Evolutionary conservation across 2,888 invertebrate species (phyloP).

Genomic region (Caenorhabditis uteleia): DNA sequence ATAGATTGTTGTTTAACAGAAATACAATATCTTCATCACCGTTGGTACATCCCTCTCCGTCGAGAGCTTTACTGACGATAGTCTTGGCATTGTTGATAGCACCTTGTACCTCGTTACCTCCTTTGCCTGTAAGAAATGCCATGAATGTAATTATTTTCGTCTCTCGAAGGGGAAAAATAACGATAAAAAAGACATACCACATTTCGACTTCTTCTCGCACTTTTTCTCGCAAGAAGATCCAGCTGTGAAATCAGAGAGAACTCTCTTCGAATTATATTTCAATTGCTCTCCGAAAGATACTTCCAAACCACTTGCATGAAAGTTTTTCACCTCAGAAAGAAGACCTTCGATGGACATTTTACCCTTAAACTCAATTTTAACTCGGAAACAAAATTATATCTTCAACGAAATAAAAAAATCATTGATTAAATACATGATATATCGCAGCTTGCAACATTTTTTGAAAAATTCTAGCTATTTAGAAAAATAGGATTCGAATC

Average conservation of each 20-base stretch:
- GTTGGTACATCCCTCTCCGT: constrained; percentile 5
- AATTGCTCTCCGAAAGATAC: constrained; percentile 51
- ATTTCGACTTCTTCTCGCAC: constrained; percentile 5
- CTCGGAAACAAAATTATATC: too few species aligned
- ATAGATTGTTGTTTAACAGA: not conserved
- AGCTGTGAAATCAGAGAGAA: constrained; percentile 43
- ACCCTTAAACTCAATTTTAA: not conserved
- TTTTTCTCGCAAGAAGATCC: constrained; percentile 8
- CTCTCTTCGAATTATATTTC: constrained; percentile 51
- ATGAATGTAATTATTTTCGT: too few species aligned
- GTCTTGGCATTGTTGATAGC: constrained; percentile 43
- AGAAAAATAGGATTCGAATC: too few species aligned
- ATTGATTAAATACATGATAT: too few species aligned
- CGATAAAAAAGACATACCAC: too few species aligned
- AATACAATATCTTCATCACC: not conserved
- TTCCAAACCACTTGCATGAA: constrained; percentile 41
- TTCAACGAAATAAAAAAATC: too few species aligned
- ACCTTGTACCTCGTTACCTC: constrained; percentile 15
- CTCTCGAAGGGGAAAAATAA: not conserved
- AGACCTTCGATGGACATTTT: constrained; percentile 56
- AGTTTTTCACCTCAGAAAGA: constrained; percentile 45
- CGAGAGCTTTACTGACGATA: constrained; percentile 34
- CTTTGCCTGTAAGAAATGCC: constrained; percentile 7
- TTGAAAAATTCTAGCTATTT: too few species aligned
- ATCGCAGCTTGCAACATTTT: too few species aligned